phyloP scores from a whole-genome alignment of 2,797 vertebrate species.

The Triplophysa yarkandensis region DNA sequence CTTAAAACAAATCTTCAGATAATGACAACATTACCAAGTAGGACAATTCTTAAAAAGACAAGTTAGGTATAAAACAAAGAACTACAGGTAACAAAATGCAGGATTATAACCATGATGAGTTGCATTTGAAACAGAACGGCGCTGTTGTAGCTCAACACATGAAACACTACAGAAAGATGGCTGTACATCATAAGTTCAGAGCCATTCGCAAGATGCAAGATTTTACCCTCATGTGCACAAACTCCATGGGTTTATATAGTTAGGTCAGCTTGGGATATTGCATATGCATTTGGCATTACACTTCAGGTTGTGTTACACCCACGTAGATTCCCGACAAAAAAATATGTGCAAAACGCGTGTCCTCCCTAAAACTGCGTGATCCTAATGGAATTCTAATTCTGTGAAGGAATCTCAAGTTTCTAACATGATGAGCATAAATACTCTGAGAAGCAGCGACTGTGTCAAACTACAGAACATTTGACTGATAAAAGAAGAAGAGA shows the following conservation, averaged over 20 bases:
- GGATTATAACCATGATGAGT: slow-evolving; percentile 8
- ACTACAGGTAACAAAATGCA: slow-evolving; percentile 3
- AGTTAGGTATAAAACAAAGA: slow-evolving; percentile 1
- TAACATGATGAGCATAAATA: slow-evolving; percentile 50
- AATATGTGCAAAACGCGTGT: slow-evolving; percentile 62
- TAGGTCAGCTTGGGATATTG: slow-evolving; percentile 54
- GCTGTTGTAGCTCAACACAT: slow-evolving; percentile 9
- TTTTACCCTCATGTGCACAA: slow-evolving; percentile 15
- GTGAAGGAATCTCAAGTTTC: slow-evolving; percentile 58
- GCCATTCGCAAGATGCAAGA: slow-evolving; percentile 14
- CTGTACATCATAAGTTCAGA: slow-evolving; percentile 2
- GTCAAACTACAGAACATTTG: slow-evolving; percentile 35
- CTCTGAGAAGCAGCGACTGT: slow-evolving; percentile 41
- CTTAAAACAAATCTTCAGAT: slow-evolving; percentile 20
- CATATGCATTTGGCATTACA: slow-evolving; percentile 60
- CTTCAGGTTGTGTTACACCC: slow-evolving; percentile 7
- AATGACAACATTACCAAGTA: slow-evolving; percentile 36
- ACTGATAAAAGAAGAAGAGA: neutral
- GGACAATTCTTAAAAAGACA: slow-evolving; percentile 29
- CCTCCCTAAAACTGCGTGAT: slow-evolving; percentile 6
- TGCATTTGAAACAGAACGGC: slow-evolving; percentile 15
- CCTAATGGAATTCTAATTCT: slow-evolving; percentile 23
- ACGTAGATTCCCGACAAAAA: slow-evolving; percentile 30
- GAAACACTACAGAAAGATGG: slow-evolving; percentile 19
- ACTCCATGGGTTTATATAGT: neutral